These are phyloP conservation scores for Apamea sordens DNA, from an alignment of 2,888 invertebrate genomes.

Conservation along the genomic window DNA sequence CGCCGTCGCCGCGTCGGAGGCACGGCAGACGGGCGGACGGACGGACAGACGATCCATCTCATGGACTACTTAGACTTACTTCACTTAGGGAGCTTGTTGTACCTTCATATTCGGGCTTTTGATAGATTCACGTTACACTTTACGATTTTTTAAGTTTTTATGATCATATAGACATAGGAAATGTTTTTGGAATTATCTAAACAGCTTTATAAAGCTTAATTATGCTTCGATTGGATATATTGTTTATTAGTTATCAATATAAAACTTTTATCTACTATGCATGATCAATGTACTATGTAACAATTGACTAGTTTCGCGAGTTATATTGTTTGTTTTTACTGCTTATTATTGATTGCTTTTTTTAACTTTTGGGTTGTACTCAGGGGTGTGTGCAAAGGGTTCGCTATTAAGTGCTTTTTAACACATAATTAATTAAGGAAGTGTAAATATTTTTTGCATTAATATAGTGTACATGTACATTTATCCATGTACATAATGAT, in stretches of 20 bases:
- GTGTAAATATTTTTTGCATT: constrained; percentile 89
- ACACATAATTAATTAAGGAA: constrained; percentile 81
- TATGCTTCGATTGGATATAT: constrained; percentile 66
- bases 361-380: constrained; percentile 66
- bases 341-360: constrained; percentile 69
- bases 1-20: constrained; percentile 35
- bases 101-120: constrained; percentile 79
- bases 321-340: constrained; percentile 61
- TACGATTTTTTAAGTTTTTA: constrained; percentile 69
- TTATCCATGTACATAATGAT: constrained; percentile 82
- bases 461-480: constrained; percentile 83
- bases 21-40: constrained; percentile 24
- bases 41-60: constrained; percentile 76
- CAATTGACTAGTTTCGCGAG: constrained; percentile 67
- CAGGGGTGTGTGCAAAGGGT: constrained; percentile 76
- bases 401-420: constrained; percentile 87
- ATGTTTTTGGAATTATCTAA: constrained; percentile 70
- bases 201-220: constrained; percentile 67
- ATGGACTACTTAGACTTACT: constrained; percentile 79
- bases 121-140: constrained; percentile 74
- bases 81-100: constrained; percentile 78
- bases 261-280: constrained; percentile 68
- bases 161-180: constrained; percentile 70
- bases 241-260: constrained; percentile 67
- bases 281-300: constrained; percentile 67